Percentiles rank a stretch among this genome's conserved stretches.
Conservation (phyloP, 2,113 vertebrate genomes). For the Phaethon lepturus region DNA sequence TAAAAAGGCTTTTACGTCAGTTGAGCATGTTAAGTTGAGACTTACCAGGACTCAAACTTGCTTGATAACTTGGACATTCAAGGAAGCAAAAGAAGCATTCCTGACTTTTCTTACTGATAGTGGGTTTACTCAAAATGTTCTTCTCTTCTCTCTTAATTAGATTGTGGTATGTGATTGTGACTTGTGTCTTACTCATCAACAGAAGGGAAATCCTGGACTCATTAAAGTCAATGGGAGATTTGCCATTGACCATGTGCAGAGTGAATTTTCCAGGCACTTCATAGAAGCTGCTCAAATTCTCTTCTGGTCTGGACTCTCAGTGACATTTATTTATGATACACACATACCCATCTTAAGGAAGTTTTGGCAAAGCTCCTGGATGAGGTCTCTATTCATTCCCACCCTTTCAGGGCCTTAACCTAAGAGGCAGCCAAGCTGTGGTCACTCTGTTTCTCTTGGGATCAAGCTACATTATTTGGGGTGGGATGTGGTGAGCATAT, state of each 20-base stretch:
- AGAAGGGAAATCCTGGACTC: neutral
- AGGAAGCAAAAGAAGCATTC: neutral
- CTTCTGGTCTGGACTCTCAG: neutral
- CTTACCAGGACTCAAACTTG: neutral
- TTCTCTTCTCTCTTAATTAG: neutral
- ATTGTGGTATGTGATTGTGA: neutral
- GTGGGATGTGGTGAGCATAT: neutral
- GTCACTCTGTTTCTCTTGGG: conserved; percentile 40
- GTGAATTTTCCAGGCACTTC: conserved; percentile 11
- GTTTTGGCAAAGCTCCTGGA: conserved; percentile 7
- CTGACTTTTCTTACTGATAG: neutral
- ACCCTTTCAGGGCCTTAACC: conserved; percentile 8
- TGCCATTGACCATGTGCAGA: neutral
- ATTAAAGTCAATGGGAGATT: neutral
- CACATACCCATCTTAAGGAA: neutral
- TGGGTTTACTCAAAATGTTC: neutral
- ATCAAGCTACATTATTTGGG: neutral
- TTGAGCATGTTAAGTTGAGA: neutral
- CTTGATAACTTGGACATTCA: neutral
- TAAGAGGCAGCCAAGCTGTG: neutral
- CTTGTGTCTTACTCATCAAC: neutral
- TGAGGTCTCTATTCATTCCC: conserved; percentile 7
- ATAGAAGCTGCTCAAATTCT: neutral
- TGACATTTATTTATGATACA: neutral
- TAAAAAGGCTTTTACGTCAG: neutral